These are phyloP conservation scores for Bimastos eiseni DNA, from an alignment of 2,888 invertebrate genomes.

Conservation along the genomic window DNA sequence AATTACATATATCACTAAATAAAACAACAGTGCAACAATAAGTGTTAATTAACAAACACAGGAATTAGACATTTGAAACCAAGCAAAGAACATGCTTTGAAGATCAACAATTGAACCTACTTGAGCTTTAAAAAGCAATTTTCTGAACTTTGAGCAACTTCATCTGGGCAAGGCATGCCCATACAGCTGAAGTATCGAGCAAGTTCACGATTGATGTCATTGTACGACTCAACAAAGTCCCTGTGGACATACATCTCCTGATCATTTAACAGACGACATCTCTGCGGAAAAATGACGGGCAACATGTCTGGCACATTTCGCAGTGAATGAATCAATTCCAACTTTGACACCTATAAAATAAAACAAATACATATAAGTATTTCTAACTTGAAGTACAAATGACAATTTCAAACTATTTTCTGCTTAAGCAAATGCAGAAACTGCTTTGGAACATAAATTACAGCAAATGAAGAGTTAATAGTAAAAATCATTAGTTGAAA, in stretches of 20 bases:
- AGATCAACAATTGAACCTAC: constrained; percentile 42
- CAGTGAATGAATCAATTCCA: constrained; percentile 52
- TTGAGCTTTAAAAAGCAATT: constrained; percentile 46
- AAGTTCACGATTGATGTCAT: constrained; percentile 51
- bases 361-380: background rate
- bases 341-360: constrained; percentile 32
- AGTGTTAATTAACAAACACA: too few relatives aligned
- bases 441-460: background rate
- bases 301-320: constrained; percentile 42
- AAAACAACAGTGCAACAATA: background rate
- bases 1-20: background rate
- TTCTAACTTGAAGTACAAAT: background rate
- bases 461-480: background rate
- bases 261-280: constrained; percentile 44
- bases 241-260: constrained; percentile 49
- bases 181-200: constrained; percentile 50
- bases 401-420: background rate
- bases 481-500: background rate
- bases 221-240: constrained; percentile 43
- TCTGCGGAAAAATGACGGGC: constrained; percentile 46
- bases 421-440: background rate
- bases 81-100: background rate
- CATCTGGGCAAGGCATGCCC: constrained; percentile 38
- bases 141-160: background rate
- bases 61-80: background rate